phyloP scores from a whole-genome alignment of 2,888 invertebrate species.

The Megastigmus dorsalis region DNA sequence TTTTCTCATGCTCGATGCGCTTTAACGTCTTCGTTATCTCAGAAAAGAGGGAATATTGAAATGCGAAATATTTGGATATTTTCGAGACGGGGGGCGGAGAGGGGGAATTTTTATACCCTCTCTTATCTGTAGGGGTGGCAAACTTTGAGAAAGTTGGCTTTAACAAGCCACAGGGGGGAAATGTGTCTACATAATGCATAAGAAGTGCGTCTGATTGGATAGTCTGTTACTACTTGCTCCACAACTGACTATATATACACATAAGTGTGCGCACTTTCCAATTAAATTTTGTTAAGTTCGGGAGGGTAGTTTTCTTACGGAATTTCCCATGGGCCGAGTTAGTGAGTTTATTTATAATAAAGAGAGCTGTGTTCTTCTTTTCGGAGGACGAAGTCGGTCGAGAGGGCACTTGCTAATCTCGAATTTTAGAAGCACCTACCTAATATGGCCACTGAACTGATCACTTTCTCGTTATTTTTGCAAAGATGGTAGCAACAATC shows the following conservation, averaged over 20 bases:
- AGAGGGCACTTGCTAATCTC: too few relatives aligned
- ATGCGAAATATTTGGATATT: background rate
- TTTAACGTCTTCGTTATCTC: constrained; percentile 3
- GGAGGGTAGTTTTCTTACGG: constrained; percentile 9
- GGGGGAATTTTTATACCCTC: background rate
- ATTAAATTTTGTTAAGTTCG: constrained; percentile 26
- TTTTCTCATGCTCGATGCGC: background rate
- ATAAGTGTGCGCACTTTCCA: constrained; percentile 20
- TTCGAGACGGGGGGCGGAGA: too few relatives aligned
- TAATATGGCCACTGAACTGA: too few relatives aligned
- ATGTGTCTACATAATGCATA: constrained; percentile 45
- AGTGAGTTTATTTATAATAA: too few relatives aligned
- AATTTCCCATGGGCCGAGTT: constrained; percentile 40
- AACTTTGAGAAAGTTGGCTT: constrained; percentile 37
- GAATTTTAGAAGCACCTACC: too few relatives aligned
- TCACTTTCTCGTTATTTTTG: too few relatives aligned
- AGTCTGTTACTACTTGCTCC: constrained; percentile 32
- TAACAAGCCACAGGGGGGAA: constrained; percentile 46
- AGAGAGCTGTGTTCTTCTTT: too few relatives aligned
- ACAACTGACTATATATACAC: too few relatives aligned
- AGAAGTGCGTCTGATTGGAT: constrained; percentile 39
- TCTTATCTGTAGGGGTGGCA: background rate
- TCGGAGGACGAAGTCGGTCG: too few relatives aligned
- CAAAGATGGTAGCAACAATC: too few relatives aligned
- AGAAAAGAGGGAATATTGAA: too few relatives aligned